phyloP scores from a whole-genome alignment of 2,888 invertebrate genomes.

The Agrochola macilenta region DNA sequence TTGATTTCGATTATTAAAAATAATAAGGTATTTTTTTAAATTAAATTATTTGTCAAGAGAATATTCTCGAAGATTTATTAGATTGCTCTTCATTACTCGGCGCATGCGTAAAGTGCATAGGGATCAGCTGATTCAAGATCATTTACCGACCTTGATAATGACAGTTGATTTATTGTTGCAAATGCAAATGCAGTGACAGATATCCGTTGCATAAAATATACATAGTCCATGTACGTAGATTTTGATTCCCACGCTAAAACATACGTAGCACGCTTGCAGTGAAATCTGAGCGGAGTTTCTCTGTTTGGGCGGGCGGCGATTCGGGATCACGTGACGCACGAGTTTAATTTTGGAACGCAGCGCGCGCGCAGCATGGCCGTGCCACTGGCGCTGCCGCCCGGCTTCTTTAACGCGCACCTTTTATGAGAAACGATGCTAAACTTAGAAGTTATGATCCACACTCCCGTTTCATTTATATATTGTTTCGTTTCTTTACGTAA shows the following conservation, averaged over 20 bases:
- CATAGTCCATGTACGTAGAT: constrained; percentile 52
- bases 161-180: constrained; percentile 73
- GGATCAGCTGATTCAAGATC: constrained; percentile 76
- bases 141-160: constrained; percentile 83
- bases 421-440: constrained; percentile 87
- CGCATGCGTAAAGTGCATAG: constrained; percentile 53
- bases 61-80: constrained; percentile 38
- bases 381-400: constrained; percentile 79
- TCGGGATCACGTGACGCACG: constrained; percentile 86
- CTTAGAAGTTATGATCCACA: constrained; percentile 81
- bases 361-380: constrained; percentile 83
- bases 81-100: constrained; percentile 31
- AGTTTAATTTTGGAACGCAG: constrained; percentile 87
- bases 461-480: constrained; percentile 72
- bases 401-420: constrained; percentile 86
- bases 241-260: constrained; percentile 73
- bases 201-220: constrained; percentile 60
- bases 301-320: constrained; percentile 89
- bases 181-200: constrained; percentile 60
- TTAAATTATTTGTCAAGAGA: constrained; percentile 15
- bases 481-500: constrained; percentile 49
- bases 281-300: constrained; percentile 90
- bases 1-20: neutral
- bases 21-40: neutral
- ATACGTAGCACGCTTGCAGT: constrained; percentile 77